Evolutionary conservation across 2,797 vertebrate genomes (phyloP), one percentile per base, ranked within the genome.

Genomic region (Ambastaia sidthimunki): DNA sequence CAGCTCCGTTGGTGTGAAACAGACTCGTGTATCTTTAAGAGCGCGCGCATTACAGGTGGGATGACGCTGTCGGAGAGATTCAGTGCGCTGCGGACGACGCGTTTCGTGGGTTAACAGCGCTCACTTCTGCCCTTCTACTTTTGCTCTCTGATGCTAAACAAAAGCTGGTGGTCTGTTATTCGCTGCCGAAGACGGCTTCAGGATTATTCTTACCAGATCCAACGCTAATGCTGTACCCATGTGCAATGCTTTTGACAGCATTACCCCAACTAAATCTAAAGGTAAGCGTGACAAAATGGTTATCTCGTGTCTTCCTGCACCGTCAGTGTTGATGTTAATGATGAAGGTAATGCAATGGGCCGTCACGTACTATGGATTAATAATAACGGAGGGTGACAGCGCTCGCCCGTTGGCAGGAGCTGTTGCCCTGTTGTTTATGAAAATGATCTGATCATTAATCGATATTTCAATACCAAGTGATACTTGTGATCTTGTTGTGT

Each of bases 11-110:
- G 48, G 72, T 18, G 19, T 50, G 19, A 31, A 81, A 65, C 48
- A 41, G 78, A 47, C 74, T 82, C 71, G 47, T 83, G 78, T 84
- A 50, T 70, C 86, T 87, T 85, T 87, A 86, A 86, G 85, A 78
- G 59, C 67, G 68, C 50, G 73, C 74, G 74, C 75, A 78, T 72
- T 83, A 85, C 85, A 86, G 84, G 84, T 88, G 83, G 80, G 91
- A 90, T 92, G 88, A 92, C 87, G 87, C 87, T 62, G 90, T 89
- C 86, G 88, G 89, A 87, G 87, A 91, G 92, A 88, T 91, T 88
- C 65, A 13, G 69, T 74, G 89, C 79, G 83, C 62, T 54, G 52
- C 71, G 70, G 78, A 80, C 60, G 77, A 72, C 77, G 80, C 41
- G 68, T 83, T 82, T 68, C 44, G 54, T 72, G 76, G 54, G 34